Evolutionary conservation across 2,888 invertebrate species (phyloP).

Genomic region (Empis stercorea): DNA sequence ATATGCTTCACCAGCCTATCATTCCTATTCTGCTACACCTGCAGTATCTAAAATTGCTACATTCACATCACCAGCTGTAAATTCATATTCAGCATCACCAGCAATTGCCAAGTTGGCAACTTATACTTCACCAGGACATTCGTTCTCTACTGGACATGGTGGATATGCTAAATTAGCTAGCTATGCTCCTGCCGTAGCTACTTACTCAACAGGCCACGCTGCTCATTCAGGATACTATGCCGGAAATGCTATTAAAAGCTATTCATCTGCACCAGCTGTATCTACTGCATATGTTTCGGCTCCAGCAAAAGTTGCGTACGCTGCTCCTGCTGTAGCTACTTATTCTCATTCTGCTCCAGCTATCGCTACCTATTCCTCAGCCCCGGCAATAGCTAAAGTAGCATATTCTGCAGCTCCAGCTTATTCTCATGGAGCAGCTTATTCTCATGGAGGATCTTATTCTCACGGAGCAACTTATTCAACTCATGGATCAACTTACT

Average conservation of each 20-base stretch:
- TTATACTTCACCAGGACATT: conserved; percentile 13
- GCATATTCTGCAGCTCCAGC: conserved; percentile 5
- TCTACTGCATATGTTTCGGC: conserved; percentile 29
- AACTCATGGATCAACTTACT: conserved; percentile 15
- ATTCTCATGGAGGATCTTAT: conserved; percentile 14
- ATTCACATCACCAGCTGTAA: conserved; percentile 15
- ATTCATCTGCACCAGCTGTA: conserved; percentile 31
- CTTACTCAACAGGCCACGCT: conserved; percentile 11
- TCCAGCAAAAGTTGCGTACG: conserved; percentile 18
- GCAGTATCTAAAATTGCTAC: conserved; percentile 18
- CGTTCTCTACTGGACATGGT: conserved; percentile 7
- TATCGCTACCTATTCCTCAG: not conserved
- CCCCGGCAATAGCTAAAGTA: conserved; percentile 4
- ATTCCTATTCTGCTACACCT: conserved; percentile 16
- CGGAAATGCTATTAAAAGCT: conserved; percentile 5
- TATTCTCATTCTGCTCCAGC: conserved; percentile 28
- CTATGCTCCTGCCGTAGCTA: conserved; percentile 13
- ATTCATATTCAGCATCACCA: conserved; percentile 16
- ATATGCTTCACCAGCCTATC: conserved; percentile 13
- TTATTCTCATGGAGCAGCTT: conserved; percentile 13
- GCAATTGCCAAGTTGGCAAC: conserved; percentile 17
- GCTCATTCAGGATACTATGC: conserved; percentile 15
- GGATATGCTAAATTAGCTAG: conserved; percentile 13
- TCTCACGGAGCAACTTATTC: conserved; percentile 14
- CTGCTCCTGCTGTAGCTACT: conserved; percentile 12